A percentile compares a stretch with the other conserved stretches of the same genome.
These are phyloP conservation scores for Gobionotothen gibberifrons DNA, from an alignment of 2,797 vertebrate species.

Conservation along the genomic window DNA sequence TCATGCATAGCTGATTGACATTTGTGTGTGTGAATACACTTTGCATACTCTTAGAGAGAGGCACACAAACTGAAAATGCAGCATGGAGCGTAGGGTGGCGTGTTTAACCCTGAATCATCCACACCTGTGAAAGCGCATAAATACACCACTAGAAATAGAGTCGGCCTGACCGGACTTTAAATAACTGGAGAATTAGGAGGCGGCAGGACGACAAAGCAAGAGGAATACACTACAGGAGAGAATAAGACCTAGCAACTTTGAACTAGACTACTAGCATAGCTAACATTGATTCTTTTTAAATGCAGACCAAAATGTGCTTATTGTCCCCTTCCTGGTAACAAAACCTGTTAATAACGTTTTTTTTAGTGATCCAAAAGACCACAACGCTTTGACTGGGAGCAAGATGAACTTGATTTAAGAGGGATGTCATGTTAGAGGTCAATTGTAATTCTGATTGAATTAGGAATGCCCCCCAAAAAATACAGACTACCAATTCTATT, in stretches of 20 bases:
- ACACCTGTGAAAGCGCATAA: conserved; percentile 72
- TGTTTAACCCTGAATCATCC: conserved; percentile 62
- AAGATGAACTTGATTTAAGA: not conserved
- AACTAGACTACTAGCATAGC: not conserved
- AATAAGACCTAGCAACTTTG: conserved; percentile 49
- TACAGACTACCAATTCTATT: no score
- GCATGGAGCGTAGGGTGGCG: conserved; percentile 27
- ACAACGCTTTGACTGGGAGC: not conserved
- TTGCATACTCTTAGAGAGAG: conserved; percentile 61
- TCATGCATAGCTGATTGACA: conserved; percentile 53
- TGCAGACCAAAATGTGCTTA: not conserved
- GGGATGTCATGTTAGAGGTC: not conserved
- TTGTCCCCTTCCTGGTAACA: not conserved
- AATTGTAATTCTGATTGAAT: not conserved
- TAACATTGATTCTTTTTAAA: not conserved
- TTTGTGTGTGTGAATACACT: conserved; percentile 48
- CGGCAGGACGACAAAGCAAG: conserved; percentile 57
- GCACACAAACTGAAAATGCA: conserved; percentile 27
- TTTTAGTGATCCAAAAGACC: not conserved
- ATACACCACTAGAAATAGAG: conserved; percentile 74
- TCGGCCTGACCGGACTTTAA: conserved; percentile 58
- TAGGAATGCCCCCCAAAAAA: no score
- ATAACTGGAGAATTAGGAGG: conserved; percentile 67
- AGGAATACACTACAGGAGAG: conserved; percentile 32
- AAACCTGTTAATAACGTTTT: not conserved